These are phyloP conservation scores for Gadopsis marmoratus DNA, from an alignment of 2,797 vertebrate genomes.

Conservation along the genomic window DNA sequence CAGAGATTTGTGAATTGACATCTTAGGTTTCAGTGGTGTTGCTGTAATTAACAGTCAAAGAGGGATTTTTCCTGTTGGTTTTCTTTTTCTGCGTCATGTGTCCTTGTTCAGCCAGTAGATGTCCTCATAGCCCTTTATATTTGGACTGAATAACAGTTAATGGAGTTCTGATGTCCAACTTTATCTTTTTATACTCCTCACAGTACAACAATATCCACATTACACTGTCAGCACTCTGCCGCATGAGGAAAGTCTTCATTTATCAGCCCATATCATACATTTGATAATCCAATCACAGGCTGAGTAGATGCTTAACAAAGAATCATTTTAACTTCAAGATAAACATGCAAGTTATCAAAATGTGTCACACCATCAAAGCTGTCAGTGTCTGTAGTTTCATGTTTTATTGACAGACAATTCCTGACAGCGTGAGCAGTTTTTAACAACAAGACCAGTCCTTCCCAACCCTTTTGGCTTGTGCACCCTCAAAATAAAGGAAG, in stretches of 20 bases:
- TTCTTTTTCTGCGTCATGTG: background rate
- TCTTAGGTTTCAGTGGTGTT: background rate
- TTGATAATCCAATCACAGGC: background rate
- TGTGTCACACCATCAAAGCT: background rate
- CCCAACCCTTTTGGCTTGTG: background rate
- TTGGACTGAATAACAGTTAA: background rate
- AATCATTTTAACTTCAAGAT: background rate
- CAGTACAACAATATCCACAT: background rate
- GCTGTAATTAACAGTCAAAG: background rate
- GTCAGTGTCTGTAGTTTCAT: background rate
- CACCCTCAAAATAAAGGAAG: background rate
- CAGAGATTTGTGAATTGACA: background rate
- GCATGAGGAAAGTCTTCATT: background rate
- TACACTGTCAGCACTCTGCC: background rate
- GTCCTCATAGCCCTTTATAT: conserved; percentile 57
- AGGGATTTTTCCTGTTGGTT: background rate
- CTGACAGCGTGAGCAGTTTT: background rate
- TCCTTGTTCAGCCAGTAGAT: conserved; percentile 67
- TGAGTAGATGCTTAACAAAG: background rate
- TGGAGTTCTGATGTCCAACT: background rate
- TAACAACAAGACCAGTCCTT: background rate
- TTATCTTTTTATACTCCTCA: background rate
- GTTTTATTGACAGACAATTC: background rate
- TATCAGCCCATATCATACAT: background rate
- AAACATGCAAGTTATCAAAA: background rate